Conservation (phyloP, 2,888 invertebrate genomes). For the Scrobipalpa atriplicella region DNA sequence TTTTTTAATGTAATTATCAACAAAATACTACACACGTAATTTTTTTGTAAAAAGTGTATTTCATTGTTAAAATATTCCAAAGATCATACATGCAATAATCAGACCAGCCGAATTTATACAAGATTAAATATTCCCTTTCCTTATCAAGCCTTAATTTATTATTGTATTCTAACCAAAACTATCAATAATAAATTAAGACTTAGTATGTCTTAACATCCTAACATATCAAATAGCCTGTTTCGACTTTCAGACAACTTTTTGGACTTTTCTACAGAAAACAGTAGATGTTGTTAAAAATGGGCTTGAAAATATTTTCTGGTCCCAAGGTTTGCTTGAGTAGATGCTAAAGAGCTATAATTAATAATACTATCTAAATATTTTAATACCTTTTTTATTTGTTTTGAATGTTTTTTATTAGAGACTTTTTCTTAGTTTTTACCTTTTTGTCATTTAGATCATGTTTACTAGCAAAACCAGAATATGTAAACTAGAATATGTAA, state of each 20-base stretch:
- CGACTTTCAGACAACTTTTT: conserved; percentile 22
- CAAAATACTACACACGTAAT: no score
- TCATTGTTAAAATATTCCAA: conserved; percentile 36
- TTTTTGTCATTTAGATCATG: no score
- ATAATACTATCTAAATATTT: neutral
- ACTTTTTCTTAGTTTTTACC: neutral
- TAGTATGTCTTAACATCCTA: conserved; percentile 41
- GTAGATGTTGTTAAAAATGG: conserved; percentile 25
- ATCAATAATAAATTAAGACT: conserved; percentile 35
- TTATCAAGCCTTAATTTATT: neutral
- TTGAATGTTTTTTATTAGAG: neutral
- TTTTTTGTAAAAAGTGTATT: conserved; percentile 5
- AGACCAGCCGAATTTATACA: conserved; percentile 26
- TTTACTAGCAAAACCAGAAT: no score
- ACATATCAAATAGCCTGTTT: conserved; percentile 64
- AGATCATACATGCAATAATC: conserved; percentile 31
- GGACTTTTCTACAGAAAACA: conserved; percentile 27
- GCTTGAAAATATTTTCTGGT: conserved; percentile 8
- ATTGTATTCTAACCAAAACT: no score
- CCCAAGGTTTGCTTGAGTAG: conserved; percentile 10
- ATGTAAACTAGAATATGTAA: no score
- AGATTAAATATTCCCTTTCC: neutral
- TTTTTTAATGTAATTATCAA: no score
- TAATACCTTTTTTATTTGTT: neutral
- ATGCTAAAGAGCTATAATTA: neutral